Percentiles rank a stretch among this genome's conserved stretches.
Evolutionary conservation across 2,113 vertebrate species (phyloP).

Genomic region (Otis tarda): DNA sequence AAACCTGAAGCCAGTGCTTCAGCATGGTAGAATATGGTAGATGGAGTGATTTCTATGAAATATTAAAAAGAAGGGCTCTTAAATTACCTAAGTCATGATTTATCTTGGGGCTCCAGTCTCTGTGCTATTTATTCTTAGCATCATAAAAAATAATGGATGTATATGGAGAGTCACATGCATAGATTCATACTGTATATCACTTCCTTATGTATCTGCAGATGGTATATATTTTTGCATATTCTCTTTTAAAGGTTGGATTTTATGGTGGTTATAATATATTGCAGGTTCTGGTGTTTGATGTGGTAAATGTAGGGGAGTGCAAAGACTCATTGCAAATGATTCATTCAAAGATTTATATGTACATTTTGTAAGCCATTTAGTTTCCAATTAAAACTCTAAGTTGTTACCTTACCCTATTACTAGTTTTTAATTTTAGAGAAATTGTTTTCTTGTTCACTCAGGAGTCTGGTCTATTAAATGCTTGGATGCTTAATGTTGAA

Average conservation of each 20-base stretch:
- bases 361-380: not conserved
- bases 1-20: not conserved
- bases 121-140: not conserved
- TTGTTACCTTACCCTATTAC: not conserved
- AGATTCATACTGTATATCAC: not conserved
- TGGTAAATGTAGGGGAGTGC: not conserved
- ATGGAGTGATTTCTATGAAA: not conserved
- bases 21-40: not conserved
- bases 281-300: not conserved
- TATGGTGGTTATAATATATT: not conserved
- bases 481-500: not conserved
- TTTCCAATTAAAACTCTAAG: not conserved
- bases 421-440: not conserved
- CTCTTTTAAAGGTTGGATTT: not conserved
- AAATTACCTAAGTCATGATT: not conserved
- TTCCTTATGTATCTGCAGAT: constrained; percentile 6
- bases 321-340: not conserved
- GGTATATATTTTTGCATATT: not conserved
- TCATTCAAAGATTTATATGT: not conserved
- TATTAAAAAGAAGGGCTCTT: not conserved
- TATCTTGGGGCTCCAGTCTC: not conserved
- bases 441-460: not conserved
- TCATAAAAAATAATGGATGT: not conserved
- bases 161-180: not conserved
- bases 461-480: not conserved